phyloP scores from a whole-genome alignment of 2,888 invertebrate genomes.

The Eristalis intricaria region DNA sequence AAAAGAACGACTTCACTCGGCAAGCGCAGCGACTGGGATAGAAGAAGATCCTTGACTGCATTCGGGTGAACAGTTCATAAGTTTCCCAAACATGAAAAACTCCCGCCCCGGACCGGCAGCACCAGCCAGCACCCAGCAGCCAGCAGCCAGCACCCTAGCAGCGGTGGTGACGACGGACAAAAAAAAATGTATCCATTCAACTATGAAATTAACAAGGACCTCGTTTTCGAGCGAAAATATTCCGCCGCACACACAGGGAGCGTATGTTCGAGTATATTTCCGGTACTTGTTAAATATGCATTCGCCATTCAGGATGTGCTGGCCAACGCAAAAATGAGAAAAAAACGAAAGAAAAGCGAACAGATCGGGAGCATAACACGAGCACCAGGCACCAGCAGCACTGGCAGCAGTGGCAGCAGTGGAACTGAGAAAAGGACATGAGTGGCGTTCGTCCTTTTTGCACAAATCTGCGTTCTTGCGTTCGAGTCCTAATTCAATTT shows the following conservation, averaged over 20 bases:
- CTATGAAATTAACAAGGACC: constrained; percentile 72
- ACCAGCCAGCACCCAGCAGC: not conserved
- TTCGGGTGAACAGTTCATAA: constrained; percentile 62
- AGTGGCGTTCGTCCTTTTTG: constrained; percentile 32
- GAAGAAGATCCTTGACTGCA: constrained; percentile 32
- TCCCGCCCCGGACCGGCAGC: constrained; percentile 6
- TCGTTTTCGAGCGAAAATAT: constrained; percentile 58
- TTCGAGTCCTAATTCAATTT: constrained; percentile 55
- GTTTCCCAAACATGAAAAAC: constrained; percentile 52
- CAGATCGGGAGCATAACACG: not conserved
- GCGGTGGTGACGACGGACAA: constrained; percentile 18
- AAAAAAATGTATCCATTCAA: constrained; percentile 70
- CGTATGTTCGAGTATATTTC: constrained; percentile 53
- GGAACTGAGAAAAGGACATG: constrained; percentile 61
- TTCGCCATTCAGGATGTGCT: constrained; percentile 20
- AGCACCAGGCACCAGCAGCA: constrained; percentile 14
- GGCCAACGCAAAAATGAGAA: not conserved
- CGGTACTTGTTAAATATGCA: constrained; percentile 69
- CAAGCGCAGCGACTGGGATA: constrained; percentile 21
- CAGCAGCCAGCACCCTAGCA: not conserved
- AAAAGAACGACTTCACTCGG: not conserved
- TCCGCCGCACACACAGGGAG: constrained; percentile 38
- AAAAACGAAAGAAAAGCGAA: not conserved
- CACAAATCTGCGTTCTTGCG: not conserved
- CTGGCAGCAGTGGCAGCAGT: constrained; percentile 38